Percentiles rank a stretch among this genome's conserved stretches.
These are phyloP conservation scores for Cistogaster globosa DNA, from an alignment of 2,888 invertebrate genomes.

Conservation along the genomic window DNA sequence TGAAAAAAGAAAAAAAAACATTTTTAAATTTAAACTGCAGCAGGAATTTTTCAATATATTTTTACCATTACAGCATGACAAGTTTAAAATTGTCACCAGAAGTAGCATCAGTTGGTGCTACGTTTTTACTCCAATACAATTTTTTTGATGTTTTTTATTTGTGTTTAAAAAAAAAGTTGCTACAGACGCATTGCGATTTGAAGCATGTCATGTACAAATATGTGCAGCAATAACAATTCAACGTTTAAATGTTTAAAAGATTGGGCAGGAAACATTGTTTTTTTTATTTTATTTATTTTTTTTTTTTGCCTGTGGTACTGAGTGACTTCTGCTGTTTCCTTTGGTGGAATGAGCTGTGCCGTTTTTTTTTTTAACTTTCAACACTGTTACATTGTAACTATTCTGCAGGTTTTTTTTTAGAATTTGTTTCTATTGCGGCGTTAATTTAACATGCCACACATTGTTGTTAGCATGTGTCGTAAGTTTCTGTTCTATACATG, in stretches of 20 bases:
- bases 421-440: constrained; percentile 27
- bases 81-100: background rate
- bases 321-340: constrained; percentile 34
- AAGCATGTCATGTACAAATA: constrained; percentile 51
- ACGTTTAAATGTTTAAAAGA: constrained; percentile 49
- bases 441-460: constrained; percentile 49
- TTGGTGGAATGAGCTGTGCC: constrained; percentile 3
- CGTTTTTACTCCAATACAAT: background rate
- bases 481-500: background rate
- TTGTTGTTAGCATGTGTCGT: constrained; percentile 26
- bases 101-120: constrained; percentile 49
- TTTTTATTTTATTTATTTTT: background rate
- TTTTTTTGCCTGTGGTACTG: constrained; percentile 11
- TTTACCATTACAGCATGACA: background rate
- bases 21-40: constrained; percentile 49
- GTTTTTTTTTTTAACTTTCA: constrained; percentile 12
- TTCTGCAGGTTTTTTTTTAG: constrained; percentile 19
- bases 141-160: constrained; percentile 7
- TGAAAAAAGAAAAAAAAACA: background rate
- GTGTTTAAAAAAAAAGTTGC: background rate
- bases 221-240: constrained; percentile 24
- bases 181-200: constrained; percentile 63
- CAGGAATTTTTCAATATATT: constrained; percentile 34
- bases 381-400: background rate
- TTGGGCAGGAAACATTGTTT: constrained; percentile 44